Evolutionary conservation across 1,140 invertebrate species (phyloP), one percentile per base, ranked within the genome.

Genomic region (Harlomillsia oculata): DNA sequence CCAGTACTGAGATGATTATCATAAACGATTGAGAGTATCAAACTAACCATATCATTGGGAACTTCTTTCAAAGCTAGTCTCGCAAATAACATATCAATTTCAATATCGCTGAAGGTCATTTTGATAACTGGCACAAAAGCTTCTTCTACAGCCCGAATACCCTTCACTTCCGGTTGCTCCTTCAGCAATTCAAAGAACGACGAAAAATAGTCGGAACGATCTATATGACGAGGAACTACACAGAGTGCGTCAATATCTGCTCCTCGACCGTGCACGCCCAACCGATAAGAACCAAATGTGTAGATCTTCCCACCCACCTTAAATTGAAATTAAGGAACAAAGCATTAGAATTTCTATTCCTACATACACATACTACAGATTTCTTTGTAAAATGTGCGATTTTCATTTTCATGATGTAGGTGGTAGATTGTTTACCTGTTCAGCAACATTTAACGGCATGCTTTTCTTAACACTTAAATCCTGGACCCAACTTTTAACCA

Each of bases 51-150:
- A 30, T 75, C 71, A 67, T 81, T 82, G 28, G 89, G 84, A 71
- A 99, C 92, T 73, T 93, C 88, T 70, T 95, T 95, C 1, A 95
- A 74, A 18, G 91, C 86, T 34, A 99, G 74, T 57, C 89, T 79
- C 0, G 95, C 93, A 76, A 99, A 99, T 44, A 98, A 72, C 82
- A 99, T 87, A 79, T 99, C 97, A 59, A 97, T 91, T 77, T 97
- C 96, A 65, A 99, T 97, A 21, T 90, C 91, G 77, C 96, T 89
- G 75, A 98, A 98, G 69, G 90, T 91, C 88, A 99, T 94, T 77
- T 99, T 99, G 48, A 99, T 97, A 3, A 99, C 92, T 18, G 97
- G 97, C 51, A 99, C 97, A 77, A 91, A 99, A 0, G 97, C 97
- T 72, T 99, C 95, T 74, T 98, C 93, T 9, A 99, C 93, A 1